Base-by-base conservation (phyloP, 2,888 invertebrate species). In the Chrysolina haemoptera region DNA sequence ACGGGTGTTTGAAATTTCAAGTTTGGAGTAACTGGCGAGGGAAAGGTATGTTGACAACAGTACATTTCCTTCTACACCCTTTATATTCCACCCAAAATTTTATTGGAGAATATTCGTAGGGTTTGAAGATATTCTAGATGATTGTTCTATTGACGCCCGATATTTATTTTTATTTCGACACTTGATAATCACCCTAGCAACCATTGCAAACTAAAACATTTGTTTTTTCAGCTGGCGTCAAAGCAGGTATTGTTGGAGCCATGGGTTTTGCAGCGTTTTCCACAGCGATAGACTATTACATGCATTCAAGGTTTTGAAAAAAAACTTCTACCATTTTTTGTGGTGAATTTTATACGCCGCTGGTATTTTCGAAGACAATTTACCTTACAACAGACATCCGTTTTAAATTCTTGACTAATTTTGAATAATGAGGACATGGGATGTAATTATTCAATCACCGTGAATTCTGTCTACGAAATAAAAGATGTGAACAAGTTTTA, bases 241-340 rank as follows among this genome's bases (percentile, higher is more conserved):
- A 95, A 88, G 98, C 99, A 40, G 98, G 97, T 14, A 81, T 98
- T 48, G 89, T 98, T 82, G 99, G 99, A 46, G 99, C 99, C 20
- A 94, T 96, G 67, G 99, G 99, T 12, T 99, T 99, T 90, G 99
- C 99, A 65, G 96, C 96, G 18, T 99, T 99, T 89, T 98, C 98
- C 27, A 96, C 98, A 65, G 94, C 93, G 0, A 98, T 99, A 82
- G 99, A 99, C 88, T 98, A 98, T 88, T 98, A 98, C 86, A 95
- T 98, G 94, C 93, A 90, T 82, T 88, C 85, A 65, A 83, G 88
- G 70, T 80, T 78, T 79, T 84, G 67, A 67, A 40, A 14, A 67
- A 20, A 14, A 35, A 40, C 9, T 1, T n/a, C 16, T 16, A 27
- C 1, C 16, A 11, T 12, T 35, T 41, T 18, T 18, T 55, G 1